These are phyloP conservation scores for Urocolius indicus DNA, from an alignment of 2,113 vertebrate species.

Conservation along the genomic window DNA sequence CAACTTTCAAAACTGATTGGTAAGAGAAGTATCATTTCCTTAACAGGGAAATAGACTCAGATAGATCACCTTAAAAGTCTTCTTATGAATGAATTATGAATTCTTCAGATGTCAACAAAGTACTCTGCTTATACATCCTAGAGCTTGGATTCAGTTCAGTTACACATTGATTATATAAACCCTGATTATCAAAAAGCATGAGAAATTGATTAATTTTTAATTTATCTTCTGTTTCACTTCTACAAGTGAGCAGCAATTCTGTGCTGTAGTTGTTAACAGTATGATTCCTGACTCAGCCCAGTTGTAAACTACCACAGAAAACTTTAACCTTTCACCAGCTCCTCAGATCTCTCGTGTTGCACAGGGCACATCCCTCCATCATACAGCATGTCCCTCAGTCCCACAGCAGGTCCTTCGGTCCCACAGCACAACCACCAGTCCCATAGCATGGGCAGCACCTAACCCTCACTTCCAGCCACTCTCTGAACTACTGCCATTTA, in stretches of 20 bases:
- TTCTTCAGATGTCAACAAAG: neutral
- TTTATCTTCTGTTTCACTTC: neutral
- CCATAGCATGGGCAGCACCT: neutral
- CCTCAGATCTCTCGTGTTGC: fast-evolving
- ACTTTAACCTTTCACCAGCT: neutral
- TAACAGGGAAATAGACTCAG: neutral
- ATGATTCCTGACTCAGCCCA: neutral
- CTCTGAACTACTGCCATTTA: fast-evolving
- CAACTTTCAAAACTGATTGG: neutral
- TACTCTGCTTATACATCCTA: neutral
- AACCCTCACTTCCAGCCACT: neutral
- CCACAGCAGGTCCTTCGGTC: neutral
- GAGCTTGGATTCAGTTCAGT: neutral
- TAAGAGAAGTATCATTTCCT: neutral
- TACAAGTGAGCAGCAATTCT: neutral
- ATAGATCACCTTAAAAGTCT: neutral
- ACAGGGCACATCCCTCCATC: neutral
- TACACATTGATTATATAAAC: neutral
- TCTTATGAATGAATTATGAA: neutral
- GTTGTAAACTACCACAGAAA: neutral
- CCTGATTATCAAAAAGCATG: neutral
- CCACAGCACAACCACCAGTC: too few relatives aligned
- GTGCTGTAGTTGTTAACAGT: neutral
- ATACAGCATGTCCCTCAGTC: neutral
- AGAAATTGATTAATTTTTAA: neutral